A percentile compares a stretch with the other conserved stretches of the same genome.
Conservation (phyloP, 2,888 invertebrate genomes). For the Eubasilissa splendida region DNA sequence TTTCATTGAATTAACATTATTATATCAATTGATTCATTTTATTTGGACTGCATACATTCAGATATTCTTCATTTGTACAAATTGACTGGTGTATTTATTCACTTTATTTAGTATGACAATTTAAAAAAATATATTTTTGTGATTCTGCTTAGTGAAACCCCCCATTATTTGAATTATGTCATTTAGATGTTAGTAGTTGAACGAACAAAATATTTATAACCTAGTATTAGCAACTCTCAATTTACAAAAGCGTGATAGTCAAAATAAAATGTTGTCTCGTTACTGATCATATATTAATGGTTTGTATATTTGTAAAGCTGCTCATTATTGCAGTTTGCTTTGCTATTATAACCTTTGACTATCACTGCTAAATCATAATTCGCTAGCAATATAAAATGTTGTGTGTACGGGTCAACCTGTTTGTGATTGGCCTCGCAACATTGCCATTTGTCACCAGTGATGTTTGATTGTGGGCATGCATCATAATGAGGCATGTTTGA, state of each 20-base stretch:
- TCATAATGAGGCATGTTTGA: constrained; percentile 10
- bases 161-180: constrained; percentile 54
- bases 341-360: constrained; percentile 44
- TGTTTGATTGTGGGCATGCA: constrained; percentile 36
- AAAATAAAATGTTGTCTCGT: constrained; percentile 36
- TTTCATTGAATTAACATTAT: too few species aligned
- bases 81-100: constrained; percentile 21
- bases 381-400: constrained; percentile 52
- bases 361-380: constrained; percentile 44
- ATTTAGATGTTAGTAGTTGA: constrained; percentile 51
- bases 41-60: too few species aligned
- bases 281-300: constrained; percentile 44
- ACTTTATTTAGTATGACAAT: constrained; percentile 3
- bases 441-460: constrained; percentile 51
- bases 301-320: constrained; percentile 51
- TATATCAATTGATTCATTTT: too few species aligned
- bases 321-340: constrained; percentile 39
- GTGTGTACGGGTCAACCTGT: constrained; percentile 12
- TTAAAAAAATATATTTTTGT: neutral
- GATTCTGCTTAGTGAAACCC: constrained; percentile 32
- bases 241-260: constrained; percentile 52
- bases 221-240: constrained; percentile 46
- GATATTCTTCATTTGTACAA: neutral
- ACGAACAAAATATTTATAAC: constrained; percentile 56
- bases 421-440: constrained; percentile 22